A percentile compares a stretch with the other conserved stretches of the same genome.
Evolutionary conservation across 64 coral and sea anemone species (phyloP).

Genomic region (Montipora efflorescens): DNA sequence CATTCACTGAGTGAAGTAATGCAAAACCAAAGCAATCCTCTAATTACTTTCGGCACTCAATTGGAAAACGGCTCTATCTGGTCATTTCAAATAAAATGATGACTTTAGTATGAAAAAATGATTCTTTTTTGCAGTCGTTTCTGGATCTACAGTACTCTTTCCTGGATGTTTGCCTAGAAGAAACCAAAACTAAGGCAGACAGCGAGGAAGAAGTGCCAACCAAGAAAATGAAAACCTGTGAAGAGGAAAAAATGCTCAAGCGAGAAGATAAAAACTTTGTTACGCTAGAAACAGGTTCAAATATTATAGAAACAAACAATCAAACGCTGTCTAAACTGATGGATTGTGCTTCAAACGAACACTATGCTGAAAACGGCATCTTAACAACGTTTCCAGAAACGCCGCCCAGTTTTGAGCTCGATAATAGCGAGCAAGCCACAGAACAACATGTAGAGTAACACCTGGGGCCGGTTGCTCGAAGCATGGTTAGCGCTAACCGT

Average conservation of each 20-base stretch:
- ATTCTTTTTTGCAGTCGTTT: conserved; percentile 58
- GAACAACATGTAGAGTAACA: neutral
- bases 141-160: conserved; percentile 77
- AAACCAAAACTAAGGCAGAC: neutral
- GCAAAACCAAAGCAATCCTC: no score
- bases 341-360: neutral
- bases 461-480: neutral
- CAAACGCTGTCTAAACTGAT: neutral
- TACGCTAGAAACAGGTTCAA: neutral
- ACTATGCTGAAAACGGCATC: neutral
- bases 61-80: no score
- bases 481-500: no score
- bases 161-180: conserved; percentile 37
- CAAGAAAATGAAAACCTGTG: conserved; percentile 12
- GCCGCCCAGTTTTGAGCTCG: conserved; percentile 37
- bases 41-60: no score
- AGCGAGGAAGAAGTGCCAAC: neutral
- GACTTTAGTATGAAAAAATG: no score
- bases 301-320: neutral
- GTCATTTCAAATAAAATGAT: no score
- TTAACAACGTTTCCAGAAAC: conserved; percentile 29
- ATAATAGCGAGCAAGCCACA: neutral
- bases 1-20: no score
- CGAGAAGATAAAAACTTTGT: neutral
- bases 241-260: neutral